phyloP scores from a whole-genome alignment of 2,113 vertebrate genomes.

The Anarhynchus alexandrinus region DNA sequence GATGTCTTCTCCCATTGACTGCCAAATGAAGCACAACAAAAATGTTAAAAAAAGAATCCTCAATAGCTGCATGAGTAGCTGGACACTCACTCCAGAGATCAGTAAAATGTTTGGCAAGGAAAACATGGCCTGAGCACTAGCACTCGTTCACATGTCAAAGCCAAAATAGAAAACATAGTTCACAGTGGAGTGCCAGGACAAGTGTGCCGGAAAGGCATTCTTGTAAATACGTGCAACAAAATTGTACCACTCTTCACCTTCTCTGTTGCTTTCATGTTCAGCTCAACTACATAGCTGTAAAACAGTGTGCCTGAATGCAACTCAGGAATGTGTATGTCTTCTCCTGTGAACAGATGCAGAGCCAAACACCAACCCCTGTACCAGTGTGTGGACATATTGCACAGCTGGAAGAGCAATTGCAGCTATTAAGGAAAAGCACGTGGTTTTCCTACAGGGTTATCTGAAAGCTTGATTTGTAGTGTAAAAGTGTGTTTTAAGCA shows the following conservation, averaged over 20 bases:
- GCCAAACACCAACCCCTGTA: background rate
- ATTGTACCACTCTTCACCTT: background rate
- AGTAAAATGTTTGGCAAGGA: slow-evolving; percentile 46
- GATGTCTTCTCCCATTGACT: background rate
- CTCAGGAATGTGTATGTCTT: slow-evolving; percentile 2
- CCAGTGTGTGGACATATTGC: background rate
- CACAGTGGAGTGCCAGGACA: slow-evolving; percentile 17
- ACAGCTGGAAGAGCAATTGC: background rate
- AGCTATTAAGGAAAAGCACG: background rate
- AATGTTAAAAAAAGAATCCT: background rate
- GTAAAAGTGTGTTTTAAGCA: background rate
- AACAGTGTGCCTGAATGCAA: background rate
- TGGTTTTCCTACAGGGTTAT: background rate
- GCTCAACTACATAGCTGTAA: slow-evolving; percentile 21
- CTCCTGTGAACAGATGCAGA: background rate
- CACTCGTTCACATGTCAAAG: slow-evolving; percentile 35
- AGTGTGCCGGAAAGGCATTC: background rate
- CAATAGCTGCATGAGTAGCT: background rate
- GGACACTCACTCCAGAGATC: slow-evolving; percentile 18
- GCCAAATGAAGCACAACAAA: slow-evolving; percentile 19
- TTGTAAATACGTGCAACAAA: slow-evolving; percentile 38
- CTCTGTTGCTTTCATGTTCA: slow-evolving; percentile 4
- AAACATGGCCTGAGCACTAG: background rate
- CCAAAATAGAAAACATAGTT: slow-evolving; percentile 54
- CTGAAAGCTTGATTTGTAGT: background rate